Evolutionary conservation across 1,140 invertebrate genomes (phyloP).

Genomic region (Megalopta genalis): DNA sequence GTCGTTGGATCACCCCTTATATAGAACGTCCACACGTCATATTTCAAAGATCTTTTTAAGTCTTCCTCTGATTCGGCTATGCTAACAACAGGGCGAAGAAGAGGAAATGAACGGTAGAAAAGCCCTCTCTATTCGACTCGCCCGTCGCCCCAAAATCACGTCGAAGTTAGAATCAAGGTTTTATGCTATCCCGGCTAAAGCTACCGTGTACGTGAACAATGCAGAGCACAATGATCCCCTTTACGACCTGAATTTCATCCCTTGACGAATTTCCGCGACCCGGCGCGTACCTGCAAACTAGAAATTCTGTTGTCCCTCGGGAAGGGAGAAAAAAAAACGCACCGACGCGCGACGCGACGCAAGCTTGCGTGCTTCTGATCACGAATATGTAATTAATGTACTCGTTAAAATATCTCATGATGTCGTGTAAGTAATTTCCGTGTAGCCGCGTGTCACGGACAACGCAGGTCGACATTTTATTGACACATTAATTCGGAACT

Average conservation of each 20-base stretch:
- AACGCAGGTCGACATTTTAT: neutral
- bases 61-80: conserved; percentile 15
- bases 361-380: neutral
- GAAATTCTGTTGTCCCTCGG: conserved; percentile 29
- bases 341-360: neutral
- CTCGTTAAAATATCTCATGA: neutral
- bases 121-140: conserved; percentile 12
- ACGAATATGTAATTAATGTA: neutral
- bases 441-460: neutral
- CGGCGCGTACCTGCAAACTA: conserved; percentile 45
- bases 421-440: neutral
- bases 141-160: conserved; percentile 55
- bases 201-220: conserved; percentile 63
- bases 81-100: conserved; percentile 1
- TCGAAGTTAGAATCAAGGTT: conserved; percentile 64
- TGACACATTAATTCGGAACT: neutral
- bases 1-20: conserved; percentile 15
- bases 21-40: conserved; percentile 29
- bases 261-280: conserved; percentile 43
- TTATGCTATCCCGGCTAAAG: conserved; percentile 53
- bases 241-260: conserved; percentile 58
- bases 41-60: conserved; percentile 42
- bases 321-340: neutral
- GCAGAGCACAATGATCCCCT: conserved; percentile 54
- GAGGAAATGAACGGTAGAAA: conserved; percentile 3